phyloP scores from a whole-genome alignment of 2,797 vertebrate species.

The Malurus leucopterus region DNA sequence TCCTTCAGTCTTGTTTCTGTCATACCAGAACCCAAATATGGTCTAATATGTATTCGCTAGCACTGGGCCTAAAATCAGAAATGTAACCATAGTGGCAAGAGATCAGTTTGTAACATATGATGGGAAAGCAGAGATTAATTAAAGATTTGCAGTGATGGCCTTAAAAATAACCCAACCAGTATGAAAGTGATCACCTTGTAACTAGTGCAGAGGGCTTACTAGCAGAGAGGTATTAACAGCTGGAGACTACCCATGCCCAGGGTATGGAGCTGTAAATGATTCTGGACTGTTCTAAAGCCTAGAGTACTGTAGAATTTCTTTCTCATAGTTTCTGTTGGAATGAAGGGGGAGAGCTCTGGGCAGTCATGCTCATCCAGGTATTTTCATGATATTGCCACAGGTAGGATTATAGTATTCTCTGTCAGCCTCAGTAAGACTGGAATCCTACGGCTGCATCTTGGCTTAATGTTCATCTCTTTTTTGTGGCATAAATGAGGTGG shows the following conservation, averaged over 20 bases:
- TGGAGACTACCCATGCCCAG: background rate
- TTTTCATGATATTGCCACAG: background rate
- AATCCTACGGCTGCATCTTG: background rate
- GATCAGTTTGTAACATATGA: background rate
- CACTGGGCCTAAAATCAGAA: background rate
- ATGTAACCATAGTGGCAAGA: background rate
- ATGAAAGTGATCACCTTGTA: background rate
- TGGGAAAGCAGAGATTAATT: background rate
- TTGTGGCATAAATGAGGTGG: background rate
- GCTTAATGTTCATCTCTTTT: background rate
- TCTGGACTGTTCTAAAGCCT: background rate
- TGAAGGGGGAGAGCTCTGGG: background rate
- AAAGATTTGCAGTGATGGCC: background rate
- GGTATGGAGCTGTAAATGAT: background rate
- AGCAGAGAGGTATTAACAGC: background rate
- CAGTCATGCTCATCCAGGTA: accelerated
- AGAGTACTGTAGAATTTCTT: background rate
- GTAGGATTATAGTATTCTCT: background rate
- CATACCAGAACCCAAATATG: background rate
- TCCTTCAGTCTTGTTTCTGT: background rate
- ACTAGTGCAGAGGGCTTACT: background rate
- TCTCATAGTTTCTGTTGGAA: background rate
- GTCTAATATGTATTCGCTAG: background rate
- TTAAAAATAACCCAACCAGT: background rate
- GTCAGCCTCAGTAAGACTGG: background rate